Conservation (phyloP, 2,888 invertebrate species). For the Agelastica alni region DNA sequence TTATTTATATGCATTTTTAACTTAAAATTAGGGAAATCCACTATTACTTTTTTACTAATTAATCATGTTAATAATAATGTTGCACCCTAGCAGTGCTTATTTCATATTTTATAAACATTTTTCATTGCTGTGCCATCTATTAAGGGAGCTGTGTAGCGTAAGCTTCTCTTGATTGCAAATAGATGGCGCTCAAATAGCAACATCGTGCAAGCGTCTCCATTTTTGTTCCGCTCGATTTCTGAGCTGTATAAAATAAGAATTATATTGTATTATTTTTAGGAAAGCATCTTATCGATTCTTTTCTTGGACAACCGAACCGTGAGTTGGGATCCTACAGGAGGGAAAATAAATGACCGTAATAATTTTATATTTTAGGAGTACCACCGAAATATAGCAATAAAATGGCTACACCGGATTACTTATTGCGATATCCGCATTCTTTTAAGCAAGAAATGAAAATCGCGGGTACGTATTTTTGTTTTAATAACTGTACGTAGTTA, state of each 20-base stretch:
- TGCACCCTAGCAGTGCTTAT: no score
- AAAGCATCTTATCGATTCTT: background rate
- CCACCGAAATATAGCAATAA: background rate
- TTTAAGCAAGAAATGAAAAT: background rate
- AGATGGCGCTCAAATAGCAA: background rate
- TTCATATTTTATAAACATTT: no score
- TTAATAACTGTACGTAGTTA: no score
- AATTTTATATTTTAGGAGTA: background rate
- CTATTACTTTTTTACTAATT: no score
- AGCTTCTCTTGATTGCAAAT: background rate
- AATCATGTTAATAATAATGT: no score
- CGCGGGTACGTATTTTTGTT: background rate
- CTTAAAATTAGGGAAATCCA: no score
- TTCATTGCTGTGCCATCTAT: no score
- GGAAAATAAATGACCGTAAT: background rate
- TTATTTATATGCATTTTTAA: no score
- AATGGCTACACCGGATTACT: background rate
- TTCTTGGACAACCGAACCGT: background rate
- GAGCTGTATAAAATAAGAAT: no score
- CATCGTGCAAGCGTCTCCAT: background rate
- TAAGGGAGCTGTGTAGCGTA: background rate
- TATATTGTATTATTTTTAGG: background rate
- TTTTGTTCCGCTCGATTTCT: no score
- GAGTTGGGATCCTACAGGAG: no score
- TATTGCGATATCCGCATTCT: background rate